These are phyloP conservation scores for Cladopsammia gracilis DNA, from an alignment of 64 coral and sea anemone species.

Conservation along the genomic window DNA sequence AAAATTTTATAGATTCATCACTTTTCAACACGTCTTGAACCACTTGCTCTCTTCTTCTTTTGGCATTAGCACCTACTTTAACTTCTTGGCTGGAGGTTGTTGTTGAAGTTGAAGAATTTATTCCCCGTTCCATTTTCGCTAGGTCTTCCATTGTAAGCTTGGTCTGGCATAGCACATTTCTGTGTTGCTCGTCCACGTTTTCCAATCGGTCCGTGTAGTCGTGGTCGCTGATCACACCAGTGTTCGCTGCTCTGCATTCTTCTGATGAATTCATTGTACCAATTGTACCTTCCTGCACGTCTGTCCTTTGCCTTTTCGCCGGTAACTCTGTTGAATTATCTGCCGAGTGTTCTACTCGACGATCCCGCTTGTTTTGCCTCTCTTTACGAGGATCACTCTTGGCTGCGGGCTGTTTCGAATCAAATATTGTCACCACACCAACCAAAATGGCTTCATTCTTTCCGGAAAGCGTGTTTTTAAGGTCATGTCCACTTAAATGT, in stretches of 20 bases:
- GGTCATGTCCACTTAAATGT: too few species aligned
- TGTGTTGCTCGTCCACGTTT: slow-evolving; percentile 25
- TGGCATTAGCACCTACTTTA: too few species aligned
- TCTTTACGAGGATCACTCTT: too few species aligned
- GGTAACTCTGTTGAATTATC: slow-evolving; percentile 22
- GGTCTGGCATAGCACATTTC: slow-evolving; percentile 1
- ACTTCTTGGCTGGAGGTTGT: too few species aligned
- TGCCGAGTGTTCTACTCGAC: slow-evolving; percentile 13
- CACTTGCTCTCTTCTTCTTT: slow-evolving; percentile 19
- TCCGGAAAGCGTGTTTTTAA: too few species aligned
- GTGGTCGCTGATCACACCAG: not conserved
- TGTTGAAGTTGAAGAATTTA: too few species aligned
- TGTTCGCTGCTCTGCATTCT: not conserved
- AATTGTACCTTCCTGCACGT: slow-evolving; percentile 14
- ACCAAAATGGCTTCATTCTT: too few species aligned
- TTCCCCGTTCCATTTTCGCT: too few species aligned
- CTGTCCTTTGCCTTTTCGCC: slow-evolving; percentile 6
- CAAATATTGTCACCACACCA: too few species aligned
- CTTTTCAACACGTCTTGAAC: slow-evolving; percentile 17
- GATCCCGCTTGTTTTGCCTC: too few species aligned
- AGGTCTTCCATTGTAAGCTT: slow-evolving; percentile 13
- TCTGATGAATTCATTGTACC: not conserved
- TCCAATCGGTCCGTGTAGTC: slow-evolving; percentile 7
- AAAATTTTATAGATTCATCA: not conserved
- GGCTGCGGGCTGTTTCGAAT: too few species aligned